phyloP scores from a whole-genome alignment of 2,113 vertebrate genomes.

The Myrmecophaga tridactyla region DNA sequence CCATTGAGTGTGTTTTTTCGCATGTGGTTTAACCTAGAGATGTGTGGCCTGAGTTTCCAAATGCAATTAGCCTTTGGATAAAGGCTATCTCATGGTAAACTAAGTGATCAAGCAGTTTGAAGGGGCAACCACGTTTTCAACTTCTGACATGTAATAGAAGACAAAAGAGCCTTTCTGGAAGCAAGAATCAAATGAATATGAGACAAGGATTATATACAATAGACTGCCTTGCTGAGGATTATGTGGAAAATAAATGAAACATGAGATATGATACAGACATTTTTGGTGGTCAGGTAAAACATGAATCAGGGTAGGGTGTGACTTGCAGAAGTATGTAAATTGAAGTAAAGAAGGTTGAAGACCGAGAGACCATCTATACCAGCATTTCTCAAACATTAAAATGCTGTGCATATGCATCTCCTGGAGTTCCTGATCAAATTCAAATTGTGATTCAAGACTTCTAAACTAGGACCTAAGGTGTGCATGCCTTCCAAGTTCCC shows the following conservation, averaged over 20 bases:
- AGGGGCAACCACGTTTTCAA: not conserved
- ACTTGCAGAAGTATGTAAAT: not conserved
- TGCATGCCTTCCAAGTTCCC: not conserved
- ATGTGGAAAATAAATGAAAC: not conserved
- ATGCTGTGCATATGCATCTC: not conserved
- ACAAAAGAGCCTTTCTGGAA: not conserved
- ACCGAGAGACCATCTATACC: not conserved
- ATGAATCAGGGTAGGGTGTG: not conserved
- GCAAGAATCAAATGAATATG: not conserved
- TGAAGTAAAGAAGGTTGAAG: not conserved
- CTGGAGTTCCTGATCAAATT: not conserved
- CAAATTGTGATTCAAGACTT: not conserved
- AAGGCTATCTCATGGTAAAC: not conserved
- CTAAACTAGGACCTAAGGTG: not conserved
- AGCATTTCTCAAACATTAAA: not conserved
- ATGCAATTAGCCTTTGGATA: not conserved
- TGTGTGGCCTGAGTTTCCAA: not conserved
- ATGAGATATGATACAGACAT: not conserved
- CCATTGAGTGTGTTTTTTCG: not conserved
- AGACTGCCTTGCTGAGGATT: not conserved
- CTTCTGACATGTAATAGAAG: not conserved
- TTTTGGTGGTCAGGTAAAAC: not conserved
- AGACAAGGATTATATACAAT: not conserved
- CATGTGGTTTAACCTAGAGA: not conserved
- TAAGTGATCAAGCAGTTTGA: not conserved